phyloP scores from a whole-genome alignment of 2,888 invertebrate species.

The Metacarcinus magister region DNA sequence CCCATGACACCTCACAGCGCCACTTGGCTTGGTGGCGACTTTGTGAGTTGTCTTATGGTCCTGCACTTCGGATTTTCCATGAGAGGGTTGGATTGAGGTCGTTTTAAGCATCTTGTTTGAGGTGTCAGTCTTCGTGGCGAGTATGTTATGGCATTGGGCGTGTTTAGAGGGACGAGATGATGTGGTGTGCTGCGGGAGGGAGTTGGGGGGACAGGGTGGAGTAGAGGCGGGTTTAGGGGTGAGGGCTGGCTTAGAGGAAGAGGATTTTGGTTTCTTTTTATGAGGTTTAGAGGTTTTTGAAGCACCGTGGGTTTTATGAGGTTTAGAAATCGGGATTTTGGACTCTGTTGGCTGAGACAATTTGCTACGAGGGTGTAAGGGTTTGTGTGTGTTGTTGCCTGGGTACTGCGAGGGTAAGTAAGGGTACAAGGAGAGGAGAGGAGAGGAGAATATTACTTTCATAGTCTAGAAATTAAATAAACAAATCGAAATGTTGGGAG shows the following conservation, averaged over 20 bases:
- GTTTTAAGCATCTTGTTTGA: neutral
- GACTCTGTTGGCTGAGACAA: neutral
- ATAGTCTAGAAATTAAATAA: neutral
- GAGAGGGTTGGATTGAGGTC: neutral
- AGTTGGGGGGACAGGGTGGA: neutral
- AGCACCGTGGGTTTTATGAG: neutral
- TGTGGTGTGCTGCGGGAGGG: neutral
- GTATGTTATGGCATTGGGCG: neutral
- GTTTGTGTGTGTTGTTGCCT: neutral
- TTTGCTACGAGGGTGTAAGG: neutral
- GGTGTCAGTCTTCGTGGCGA: neutral
- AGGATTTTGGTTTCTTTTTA: neutral
- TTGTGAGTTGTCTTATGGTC: neutral
- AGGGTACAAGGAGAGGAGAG: neutral
- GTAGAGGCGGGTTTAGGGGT: neutral
- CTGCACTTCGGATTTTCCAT: neutral
- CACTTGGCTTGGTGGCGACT: neutral
- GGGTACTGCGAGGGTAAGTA: no score
- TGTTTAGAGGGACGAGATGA: neutral
- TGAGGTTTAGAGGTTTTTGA: neutral
- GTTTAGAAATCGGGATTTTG: no score
- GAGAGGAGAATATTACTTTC: neutral
- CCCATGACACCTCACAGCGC: neutral
- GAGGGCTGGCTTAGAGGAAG: neutral
- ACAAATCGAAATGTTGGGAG: no score